These are phyloP conservation scores for Arctopsyche grandis DNA, from an alignment of 1,140 invertebrate species.

Conservation along the genomic window DNA sequence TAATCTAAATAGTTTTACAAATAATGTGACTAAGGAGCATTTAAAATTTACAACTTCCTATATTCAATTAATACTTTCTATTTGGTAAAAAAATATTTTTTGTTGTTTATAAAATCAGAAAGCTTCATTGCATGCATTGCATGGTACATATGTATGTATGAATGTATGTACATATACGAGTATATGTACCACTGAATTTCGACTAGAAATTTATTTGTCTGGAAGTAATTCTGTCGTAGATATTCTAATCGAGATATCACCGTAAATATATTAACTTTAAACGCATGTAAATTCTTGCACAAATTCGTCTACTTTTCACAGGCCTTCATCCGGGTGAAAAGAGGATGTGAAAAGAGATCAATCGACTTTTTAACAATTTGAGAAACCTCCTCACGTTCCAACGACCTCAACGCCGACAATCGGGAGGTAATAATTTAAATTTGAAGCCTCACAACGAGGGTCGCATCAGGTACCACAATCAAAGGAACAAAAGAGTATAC, in stretches of 20 bases:
- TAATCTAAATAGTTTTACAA: too few relatives aligned
- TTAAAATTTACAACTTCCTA: too few relatives aligned
- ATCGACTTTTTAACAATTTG: neutral
- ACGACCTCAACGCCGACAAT: neutral
- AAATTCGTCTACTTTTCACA: too few relatives aligned
- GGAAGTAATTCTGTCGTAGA: too few relatives aligned
- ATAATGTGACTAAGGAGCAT: too few relatives aligned
- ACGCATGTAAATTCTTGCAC: too few relatives aligned
- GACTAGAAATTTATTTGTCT: too few relatives aligned
- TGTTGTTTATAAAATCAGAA: neutral
- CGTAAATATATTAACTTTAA: neutral
- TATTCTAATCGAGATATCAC: neutral
- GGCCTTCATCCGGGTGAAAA: neutral
- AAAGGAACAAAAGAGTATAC: conserved; percentile 35
- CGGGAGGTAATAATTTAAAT: neutral
- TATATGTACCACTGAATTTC: neutral
- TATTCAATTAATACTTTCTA: too few relatives aligned
- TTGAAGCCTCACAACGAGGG: conserved; percentile 1
- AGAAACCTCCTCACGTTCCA: neutral
- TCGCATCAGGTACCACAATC: neutral
- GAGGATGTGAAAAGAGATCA: neutral
- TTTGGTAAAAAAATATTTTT: too few relatives aligned
- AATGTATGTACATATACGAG: neutral
- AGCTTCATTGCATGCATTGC: too few relatives aligned
- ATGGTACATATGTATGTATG: neutral